These are phyloP conservation scores for Wiebesia pumilae DNA, from an alignment of 1,140 invertebrate genomes.

Conservation along the genomic window DNA sequence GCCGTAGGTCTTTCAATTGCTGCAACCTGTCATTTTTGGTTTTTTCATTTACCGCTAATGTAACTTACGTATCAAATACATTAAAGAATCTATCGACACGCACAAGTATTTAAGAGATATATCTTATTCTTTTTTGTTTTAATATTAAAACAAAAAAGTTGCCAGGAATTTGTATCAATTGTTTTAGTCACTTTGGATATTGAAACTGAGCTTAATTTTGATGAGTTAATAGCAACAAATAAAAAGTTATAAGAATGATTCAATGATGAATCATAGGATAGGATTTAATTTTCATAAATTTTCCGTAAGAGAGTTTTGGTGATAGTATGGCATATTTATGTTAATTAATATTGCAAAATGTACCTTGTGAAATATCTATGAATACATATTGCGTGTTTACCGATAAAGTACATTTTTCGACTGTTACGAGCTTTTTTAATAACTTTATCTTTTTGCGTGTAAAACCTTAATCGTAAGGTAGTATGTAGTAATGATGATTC, in stretches of 20 bases:
- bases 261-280: not conserved
- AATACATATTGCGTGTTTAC: not conserved
- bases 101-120: no score
- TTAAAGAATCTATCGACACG: no score
- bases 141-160: no score
- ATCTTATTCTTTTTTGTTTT: no score
- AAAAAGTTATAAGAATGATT: not conserved
- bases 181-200: no score
- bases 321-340: not conserved
- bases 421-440: not conserved
- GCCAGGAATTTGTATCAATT: no score
- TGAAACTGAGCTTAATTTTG: no score
- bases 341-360: not conserved
- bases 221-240: not conserved
- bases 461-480: not conserved
- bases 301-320: not conserved
- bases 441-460: not conserved
- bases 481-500: no score
- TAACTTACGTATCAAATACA: no score
- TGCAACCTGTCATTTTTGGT: no score
- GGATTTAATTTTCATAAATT: not conserved
- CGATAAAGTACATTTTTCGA: not conserved
- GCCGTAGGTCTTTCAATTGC: no score
- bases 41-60: no score
- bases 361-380: not conserved